phyloP scores from a whole-genome alignment of 2,113 vertebrate species.

The Ammospiza nelsoni region DNA sequence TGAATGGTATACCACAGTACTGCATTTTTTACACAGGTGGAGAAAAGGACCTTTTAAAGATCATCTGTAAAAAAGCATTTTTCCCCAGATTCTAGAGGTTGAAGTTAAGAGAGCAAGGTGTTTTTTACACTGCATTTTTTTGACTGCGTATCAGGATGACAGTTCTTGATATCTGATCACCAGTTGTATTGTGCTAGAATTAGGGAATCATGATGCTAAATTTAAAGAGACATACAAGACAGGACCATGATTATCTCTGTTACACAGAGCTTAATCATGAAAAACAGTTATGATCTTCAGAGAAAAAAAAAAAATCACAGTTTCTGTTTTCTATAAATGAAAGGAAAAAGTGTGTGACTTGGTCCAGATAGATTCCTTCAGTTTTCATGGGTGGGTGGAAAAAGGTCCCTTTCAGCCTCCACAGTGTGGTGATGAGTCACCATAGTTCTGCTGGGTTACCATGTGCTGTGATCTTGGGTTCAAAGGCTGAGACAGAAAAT shows the following conservation, averaged over 20 bases:
- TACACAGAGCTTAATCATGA: not conserved
- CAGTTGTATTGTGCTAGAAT: not conserved
- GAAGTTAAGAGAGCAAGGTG: not conserved
- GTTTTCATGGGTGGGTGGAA: not conserved
- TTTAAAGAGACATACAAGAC: not conserved
- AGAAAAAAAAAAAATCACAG: not conserved
- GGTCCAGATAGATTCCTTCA: not conserved
- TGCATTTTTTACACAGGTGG: not conserved
- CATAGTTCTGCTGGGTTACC: not conserved
- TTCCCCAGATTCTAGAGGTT: not conserved
- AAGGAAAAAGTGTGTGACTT: not conserved
- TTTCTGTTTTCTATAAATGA: not conserved
- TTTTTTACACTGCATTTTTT: not conserved
- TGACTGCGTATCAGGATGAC: not conserved
- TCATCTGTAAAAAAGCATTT: not conserved
- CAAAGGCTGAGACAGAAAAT: not conserved
- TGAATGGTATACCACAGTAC: not conserved
- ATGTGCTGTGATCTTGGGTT: not conserved
- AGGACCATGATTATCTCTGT: not conserved
- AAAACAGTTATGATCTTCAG: not conserved
- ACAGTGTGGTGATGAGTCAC: not conserved
- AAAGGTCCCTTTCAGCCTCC: not conserved
- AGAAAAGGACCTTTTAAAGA: not conserved
- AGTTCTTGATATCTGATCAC: not conserved
- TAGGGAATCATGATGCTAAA: not conserved